Evolutionary conservation across 2,113 vertebrate species (phyloP), one percentile per base, ranked within the genome.

Genomic region (Poeciliopsis prolifica): DNA sequence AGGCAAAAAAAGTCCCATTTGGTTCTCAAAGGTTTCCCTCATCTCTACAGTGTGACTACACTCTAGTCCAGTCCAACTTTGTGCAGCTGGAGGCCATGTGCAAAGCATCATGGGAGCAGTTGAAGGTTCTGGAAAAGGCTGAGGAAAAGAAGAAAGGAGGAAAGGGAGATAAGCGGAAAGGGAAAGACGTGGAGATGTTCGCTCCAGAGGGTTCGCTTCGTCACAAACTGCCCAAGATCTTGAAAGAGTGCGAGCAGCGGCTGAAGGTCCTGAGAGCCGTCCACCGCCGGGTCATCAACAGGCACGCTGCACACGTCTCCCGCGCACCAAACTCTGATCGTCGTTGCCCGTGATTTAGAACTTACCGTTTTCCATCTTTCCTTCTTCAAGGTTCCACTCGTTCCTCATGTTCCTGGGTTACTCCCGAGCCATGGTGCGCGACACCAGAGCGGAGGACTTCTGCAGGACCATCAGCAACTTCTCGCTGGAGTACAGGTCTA

Each of bases 351-450:
- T 12, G 0, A 69, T 2, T 1, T 60, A 58, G 5, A 40, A 3
- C 69, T 17, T 71, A 10, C 28, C 17, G 7, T 44, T 60, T 70
- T 10, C 7, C 29, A 2, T 42, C 19, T 54, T n/a, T 22, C 13
- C 2, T 22, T 35, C 17, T 40, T 74, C 1, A 72, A 95, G 95
- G 80, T 95, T 95, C 86, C 94, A 95, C 88, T 93, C 93, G 1
- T 95, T 95, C 88, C 92, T 95, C 58, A 67, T 95, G 13, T 95
- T 94, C 75, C 85, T 95, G 2, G 95, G 95, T 15, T 95, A 95
- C 84, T 94, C 94, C 1, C 82, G 70, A 22, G 40, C 88, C 0
- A 89, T 91, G 88, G 92, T 91, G 44, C 89, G 82, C 44, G 91
- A 94, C 65, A 93, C 87, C 9, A 91, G 75, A 65, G 85, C 91